Conservation (phyloP, 35 echinoderm and acorn worm genomes). For the Lytechinus pictus region DNA sequence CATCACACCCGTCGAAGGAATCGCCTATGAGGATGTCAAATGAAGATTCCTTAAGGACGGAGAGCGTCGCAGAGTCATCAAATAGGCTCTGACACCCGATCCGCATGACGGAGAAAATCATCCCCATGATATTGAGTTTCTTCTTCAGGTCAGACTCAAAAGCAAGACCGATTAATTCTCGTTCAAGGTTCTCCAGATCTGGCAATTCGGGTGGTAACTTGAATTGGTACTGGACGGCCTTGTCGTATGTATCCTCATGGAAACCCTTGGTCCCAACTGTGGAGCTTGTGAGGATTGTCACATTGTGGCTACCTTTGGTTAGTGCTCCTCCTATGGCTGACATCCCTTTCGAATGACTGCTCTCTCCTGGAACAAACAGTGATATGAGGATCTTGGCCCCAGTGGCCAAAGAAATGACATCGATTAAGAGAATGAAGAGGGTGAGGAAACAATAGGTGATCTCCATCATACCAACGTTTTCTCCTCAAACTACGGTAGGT, state of each 20-base stretch:
- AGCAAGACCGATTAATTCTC: neutral
- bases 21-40: neutral
- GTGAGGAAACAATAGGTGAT: too few species aligned
- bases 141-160: neutral
- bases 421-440: too few species aligned
- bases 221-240: neutral
- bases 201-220: neutral
- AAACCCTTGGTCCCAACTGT: neutral
- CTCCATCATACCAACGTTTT: too few species aligned
- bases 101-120: neutral
- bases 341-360: too few species aligned
- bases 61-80: neutral
- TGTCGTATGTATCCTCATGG: neutral
- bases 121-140: neutral
- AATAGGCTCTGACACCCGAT: neutral
- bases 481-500: too few species aligned
- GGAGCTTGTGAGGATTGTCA: neutral
- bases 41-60: neutral
- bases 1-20: slow-evolving; percentile 13
- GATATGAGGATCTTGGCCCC: too few species aligned
- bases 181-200: neutral
- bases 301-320: neutral
- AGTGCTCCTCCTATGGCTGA: neutral
- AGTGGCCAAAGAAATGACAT: too few species aligned
- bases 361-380: too few species aligned